Evolutionary conservation across 2,888 invertebrate species (phyloP).

Genomic region (Eustalomyia histrio): DNA sequence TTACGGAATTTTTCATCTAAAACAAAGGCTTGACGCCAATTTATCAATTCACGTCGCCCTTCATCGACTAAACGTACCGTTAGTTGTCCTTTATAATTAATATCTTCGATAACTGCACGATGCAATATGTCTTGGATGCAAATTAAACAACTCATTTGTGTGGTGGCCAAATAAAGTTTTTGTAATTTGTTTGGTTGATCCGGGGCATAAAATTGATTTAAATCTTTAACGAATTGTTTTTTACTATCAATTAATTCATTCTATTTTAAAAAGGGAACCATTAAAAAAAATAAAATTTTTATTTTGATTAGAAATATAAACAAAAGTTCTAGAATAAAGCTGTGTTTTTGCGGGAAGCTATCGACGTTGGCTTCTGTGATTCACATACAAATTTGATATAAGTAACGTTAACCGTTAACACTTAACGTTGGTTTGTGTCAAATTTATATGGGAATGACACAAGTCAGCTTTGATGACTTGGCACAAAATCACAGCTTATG

Average conservation of each 20-base stretch:
- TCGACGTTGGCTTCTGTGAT: no score
- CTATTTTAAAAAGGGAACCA: slow-evolving; percentile 55
- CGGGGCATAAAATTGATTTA: slow-evolving; percentile 67
- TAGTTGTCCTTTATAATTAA: slow-evolving; percentile 71
- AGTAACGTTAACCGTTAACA: no score
- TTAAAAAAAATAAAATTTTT: no score
- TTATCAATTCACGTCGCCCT: slow-evolving; percentile 82
- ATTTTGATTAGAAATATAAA: no score
- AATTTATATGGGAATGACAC: no score
- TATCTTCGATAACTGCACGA: slow-evolving; percentile 72
- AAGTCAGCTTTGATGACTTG: no score
- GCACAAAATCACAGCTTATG: no score
- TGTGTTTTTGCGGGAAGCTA: no score
- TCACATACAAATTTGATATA: no score
- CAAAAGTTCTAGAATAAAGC: no score
- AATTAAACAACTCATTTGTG: slow-evolving; percentile 72
- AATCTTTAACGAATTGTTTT: slow-evolving; percentile 51
- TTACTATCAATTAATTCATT: slow-evolving; percentile 63
- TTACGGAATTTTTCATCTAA: slow-evolving; percentile 76
- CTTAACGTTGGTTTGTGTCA: no score
- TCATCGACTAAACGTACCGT: slow-evolving; percentile 81
- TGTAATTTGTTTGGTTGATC: slow-evolving; percentile 69
- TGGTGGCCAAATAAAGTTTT: slow-evolving; percentile 73
- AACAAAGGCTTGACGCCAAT: slow-evolving; percentile 80
- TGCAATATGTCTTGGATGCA: slow-evolving; percentile 71